A percentile compares a stretch with the other conserved stretches of the same genome.
phyloP scores from a whole-genome alignment of 2,797 vertebrate genomes.

The Mormyrus proboscirostris region DNA sequence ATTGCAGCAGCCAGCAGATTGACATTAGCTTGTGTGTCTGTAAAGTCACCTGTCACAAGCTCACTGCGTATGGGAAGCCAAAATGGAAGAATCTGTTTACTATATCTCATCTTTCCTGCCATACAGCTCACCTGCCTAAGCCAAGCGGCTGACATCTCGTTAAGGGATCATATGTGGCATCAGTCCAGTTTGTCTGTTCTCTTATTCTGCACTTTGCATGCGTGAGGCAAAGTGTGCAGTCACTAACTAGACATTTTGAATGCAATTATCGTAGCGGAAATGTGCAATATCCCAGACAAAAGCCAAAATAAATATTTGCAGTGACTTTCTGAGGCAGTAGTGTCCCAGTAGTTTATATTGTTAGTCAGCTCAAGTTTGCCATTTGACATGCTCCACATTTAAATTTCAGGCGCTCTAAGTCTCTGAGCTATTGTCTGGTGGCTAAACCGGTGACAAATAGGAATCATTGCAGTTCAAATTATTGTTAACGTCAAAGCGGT shows the following conservation, averaged over 20 bases:
- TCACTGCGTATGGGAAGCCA: background rate
- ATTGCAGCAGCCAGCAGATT: background rate
- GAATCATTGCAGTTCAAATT: background rate
- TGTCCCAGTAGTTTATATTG: background rate
- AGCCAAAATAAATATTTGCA: constrained; percentile 3
- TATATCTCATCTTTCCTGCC: no score
- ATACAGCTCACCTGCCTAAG: background rate
- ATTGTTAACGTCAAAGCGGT: background rate
- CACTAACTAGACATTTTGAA: background rate
- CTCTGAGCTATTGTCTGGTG: background rate
- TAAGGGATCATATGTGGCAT: background rate
- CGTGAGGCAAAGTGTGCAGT: no score
- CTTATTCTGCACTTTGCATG: background rate
- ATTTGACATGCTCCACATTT: background rate
- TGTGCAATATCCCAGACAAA: background rate
- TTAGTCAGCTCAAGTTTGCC: background rate
- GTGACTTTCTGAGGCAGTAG: background rate
- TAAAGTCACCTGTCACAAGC: background rate
- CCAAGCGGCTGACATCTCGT: background rate
- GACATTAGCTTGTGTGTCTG: background rate
- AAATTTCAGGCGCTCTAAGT: background rate
- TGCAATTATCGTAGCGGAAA: background rate
- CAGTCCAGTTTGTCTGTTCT: background rate
- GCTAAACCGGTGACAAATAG: background rate
- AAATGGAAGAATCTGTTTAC: background rate